phyloP scores from a whole-genome alignment of 2,113 vertebrate species.

The Melanostigma gelatinosum region DNA sequence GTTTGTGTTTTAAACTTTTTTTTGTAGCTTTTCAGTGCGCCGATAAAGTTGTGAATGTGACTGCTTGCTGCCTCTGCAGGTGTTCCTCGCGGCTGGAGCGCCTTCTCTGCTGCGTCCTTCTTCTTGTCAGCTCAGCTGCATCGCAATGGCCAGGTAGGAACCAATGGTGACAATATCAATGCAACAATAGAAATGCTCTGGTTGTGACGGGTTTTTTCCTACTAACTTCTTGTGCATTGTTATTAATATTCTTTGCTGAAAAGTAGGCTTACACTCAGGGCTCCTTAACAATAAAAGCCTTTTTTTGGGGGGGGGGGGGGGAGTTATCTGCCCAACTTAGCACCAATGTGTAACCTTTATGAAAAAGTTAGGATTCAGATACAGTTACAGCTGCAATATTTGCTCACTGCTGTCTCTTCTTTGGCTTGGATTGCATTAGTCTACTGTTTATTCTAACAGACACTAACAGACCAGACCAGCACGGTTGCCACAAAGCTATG shows the following conservation, averaged over 20 bases:
- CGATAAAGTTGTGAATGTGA: constrained; percentile 5
- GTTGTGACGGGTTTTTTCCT: no score
- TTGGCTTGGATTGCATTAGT: neutral
- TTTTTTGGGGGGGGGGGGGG: no score
- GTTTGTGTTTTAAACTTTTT: neutral
- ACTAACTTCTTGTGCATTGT: neutral
- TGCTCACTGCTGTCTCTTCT: neutral
- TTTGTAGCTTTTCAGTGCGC: no score
- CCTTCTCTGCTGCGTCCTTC: constrained; percentile 71
- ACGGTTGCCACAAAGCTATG: neutral
- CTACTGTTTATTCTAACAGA: neutral
- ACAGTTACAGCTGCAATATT: neutral
- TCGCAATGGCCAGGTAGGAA: constrained; percentile 81
- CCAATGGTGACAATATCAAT: accelerated
- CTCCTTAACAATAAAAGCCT: neutral
- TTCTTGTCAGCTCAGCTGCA: constrained; percentile 60
- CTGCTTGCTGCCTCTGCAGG: constrained; percentile 73
- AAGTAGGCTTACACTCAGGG: neutral
- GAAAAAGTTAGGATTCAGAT: neutral
- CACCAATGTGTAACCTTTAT: neutral
- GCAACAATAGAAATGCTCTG: neutral
- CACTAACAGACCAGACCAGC: neutral
- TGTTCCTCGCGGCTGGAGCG: constrained; percentile 75
- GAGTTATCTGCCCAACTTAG: neutral
- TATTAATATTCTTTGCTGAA: neutral